Evolutionary conservation across 2,888 invertebrate species (phyloP).

Genomic region (Aricia artaxerxes): DNA sequence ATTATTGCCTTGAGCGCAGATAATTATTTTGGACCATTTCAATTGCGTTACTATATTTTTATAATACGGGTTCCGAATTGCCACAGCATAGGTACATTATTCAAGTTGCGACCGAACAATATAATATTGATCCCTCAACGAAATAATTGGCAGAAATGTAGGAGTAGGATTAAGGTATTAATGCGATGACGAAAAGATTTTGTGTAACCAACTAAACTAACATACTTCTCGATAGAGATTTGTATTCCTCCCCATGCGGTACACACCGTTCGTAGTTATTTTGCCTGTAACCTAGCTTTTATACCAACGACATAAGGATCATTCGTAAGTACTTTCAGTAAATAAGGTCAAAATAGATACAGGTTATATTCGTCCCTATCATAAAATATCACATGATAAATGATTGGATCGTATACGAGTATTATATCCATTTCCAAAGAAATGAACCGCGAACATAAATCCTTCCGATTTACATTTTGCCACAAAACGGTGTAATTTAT

Average conservation of each 20-base stretch:
- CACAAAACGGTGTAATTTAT: not conserved
- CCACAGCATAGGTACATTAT: too few relatives aligned
- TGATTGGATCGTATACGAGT: not conserved
- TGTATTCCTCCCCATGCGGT: not conserved
- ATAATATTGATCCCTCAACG: not conserved
- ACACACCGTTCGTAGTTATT: too few relatives aligned
- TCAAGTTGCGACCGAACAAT: too few relatives aligned
- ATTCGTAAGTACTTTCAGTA: not conserved
- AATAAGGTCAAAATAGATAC: not conserved
- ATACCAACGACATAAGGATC: not conserved
- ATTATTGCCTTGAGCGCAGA: too few relatives aligned
- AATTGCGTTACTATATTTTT: too few relatives aligned
- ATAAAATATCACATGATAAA: conserved; percentile 8
- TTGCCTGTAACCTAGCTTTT: too few relatives aligned
- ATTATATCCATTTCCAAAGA: not conserved
- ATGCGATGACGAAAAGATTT: not conserved
- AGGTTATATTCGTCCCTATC: not conserved
- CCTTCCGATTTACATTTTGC: not conserved
- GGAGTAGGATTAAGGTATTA: not conserved
- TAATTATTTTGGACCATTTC: too few relatives aligned
- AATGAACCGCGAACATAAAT: not conserved
- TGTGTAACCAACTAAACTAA: not conserved
- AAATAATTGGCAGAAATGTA: not conserved
- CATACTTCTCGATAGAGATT: not conserved
- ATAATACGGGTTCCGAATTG: too few relatives aligned